Percentiles rank a stretch among this genome's conserved stretches.
Evolutionary conservation across 2,797 vertebrate genomes (phyloP).

Genomic region (Argya squamiceps): DNA sequence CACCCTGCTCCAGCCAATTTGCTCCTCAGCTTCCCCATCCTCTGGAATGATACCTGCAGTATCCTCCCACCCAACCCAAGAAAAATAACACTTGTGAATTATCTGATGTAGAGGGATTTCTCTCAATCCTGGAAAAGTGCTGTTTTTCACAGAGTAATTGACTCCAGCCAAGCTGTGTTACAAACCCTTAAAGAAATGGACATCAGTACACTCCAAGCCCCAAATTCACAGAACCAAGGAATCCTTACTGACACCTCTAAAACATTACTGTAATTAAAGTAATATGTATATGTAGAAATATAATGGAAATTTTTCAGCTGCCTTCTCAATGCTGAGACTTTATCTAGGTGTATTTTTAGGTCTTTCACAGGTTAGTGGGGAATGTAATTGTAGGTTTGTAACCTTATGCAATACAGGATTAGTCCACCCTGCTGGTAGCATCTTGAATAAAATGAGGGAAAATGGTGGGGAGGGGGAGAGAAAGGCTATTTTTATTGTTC

Average conservation of each 20-base stretch:
- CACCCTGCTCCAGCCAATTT: background rate
- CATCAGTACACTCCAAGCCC: background rate
- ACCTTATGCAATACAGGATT: background rate
- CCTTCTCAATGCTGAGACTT: background rate
- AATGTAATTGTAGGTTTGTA: background rate
- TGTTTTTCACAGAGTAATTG: background rate
- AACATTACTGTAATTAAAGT: background rate
- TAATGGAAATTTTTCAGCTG: background rate
- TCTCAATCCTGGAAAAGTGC: background rate
- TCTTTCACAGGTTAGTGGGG: background rate
- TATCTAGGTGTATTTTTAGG: background rate
- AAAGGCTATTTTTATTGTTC: background rate
- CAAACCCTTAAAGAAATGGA: background rate
- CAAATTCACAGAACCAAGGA: background rate
- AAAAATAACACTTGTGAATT: background rate
- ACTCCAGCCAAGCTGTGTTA: background rate
- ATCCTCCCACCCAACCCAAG: background rate
- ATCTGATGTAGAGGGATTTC: background rate
- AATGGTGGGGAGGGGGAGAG: rapidly evolving
- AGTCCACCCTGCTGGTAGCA: background rate
- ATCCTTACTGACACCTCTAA: background rate
- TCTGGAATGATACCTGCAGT: background rate
- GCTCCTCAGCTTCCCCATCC: background rate
- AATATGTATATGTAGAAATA: background rate
- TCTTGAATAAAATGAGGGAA: background rate